These are phyloP conservation scores for Zoanthus solanderi DNA, from an alignment of 92 coral and sea anemone species.

Conservation along the genomic window DNA sequence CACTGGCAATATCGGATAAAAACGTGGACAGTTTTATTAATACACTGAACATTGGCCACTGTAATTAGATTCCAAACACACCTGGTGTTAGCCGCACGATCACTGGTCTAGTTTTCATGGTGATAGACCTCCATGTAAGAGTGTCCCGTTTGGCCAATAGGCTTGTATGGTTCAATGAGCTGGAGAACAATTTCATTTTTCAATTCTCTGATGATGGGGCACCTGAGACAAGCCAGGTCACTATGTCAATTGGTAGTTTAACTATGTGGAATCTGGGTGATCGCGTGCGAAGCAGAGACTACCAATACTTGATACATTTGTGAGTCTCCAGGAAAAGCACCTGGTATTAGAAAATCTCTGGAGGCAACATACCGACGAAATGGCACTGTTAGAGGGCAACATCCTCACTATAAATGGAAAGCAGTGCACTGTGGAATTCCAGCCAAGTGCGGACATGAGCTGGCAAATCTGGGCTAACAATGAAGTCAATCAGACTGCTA, in stretches of 20 bases:
- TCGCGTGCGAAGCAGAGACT: slow-evolving; percentile 58
- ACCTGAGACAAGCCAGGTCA: slow-evolving; percentile 52
- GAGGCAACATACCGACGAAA: slow-evolving; percentile 12
- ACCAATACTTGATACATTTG: slow-evolving; percentile 49
- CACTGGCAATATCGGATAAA: background rate
- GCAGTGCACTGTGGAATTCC: slow-evolving; percentile 27
- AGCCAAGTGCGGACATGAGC: slow-evolving; percentile 17
- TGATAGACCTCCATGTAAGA: slow-evolving; percentile 59
- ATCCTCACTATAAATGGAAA: background rate
- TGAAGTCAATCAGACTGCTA: slow-evolving; percentile 22
- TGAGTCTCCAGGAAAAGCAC: background rate
- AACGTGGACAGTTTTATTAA: slow-evolving; percentile 70
- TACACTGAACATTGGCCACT: slow-evolving; percentile 49
- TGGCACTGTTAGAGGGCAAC: slow-evolving; percentile 25
- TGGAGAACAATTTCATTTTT: slow-evolving; percentile 47
- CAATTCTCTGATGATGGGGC: slow-evolving; percentile 48
- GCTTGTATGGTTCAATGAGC: slow-evolving; percentile 69
- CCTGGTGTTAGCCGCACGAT: slow-evolving; percentile 78
- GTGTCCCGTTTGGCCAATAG: slow-evolving; percentile 51
- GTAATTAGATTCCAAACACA: slow-evolving; percentile 38
- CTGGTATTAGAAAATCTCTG: slow-evolving; percentile 8
- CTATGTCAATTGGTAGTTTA: slow-evolving; percentile 52
- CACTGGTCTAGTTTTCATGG: slow-evolving; percentile 74
- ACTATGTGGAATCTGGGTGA: slow-evolving; percentile 64
- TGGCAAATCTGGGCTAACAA: slow-evolving; percentile 38